Evolutionary conservation across 2,888 invertebrate species (phyloP).

Genomic region (Hydrotaea cyrtoneurina): DNA sequence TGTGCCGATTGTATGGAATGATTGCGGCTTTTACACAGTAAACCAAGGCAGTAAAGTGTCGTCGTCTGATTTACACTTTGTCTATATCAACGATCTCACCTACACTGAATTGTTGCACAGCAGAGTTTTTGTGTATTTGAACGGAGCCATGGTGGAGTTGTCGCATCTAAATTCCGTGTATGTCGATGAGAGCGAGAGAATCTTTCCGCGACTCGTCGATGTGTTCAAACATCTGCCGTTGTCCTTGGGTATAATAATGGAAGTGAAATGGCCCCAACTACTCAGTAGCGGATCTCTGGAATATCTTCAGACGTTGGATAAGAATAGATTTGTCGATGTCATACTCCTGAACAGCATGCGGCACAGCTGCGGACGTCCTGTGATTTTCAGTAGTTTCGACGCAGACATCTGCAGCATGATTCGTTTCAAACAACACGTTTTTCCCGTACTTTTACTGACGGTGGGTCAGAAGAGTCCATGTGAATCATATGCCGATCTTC

Average conservation of each 20-base stretch:
- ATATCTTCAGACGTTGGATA: constrained; percentile 89
- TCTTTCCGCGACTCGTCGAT: constrained; percentile 94
- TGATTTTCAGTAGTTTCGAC: constrained; percentile 96
- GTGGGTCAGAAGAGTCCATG: constrained; percentile 72
- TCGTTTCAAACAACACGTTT: constrained; percentile 95
- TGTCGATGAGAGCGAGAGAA: constrained; percentile 83
- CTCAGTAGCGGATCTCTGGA: constrained; percentile 91
- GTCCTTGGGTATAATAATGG: constrained; percentile 95
- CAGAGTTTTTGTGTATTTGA: constrained; percentile 89
- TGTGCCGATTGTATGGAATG: constrained; percentile 97
- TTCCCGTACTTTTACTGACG: constrained; percentile 93
- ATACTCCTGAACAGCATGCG: constrained; percentile 90
- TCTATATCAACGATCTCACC: constrained; percentile 95
- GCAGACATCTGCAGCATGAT: constrained; percentile 97
- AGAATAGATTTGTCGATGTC: constrained; percentile 94
- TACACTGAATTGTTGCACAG: constrained; percentile 93
- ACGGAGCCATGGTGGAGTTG: constrained; percentile 85
- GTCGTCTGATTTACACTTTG: constrained; percentile 90
- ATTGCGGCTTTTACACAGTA: constrained; percentile 88
- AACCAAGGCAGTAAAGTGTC: constrained; percentile 83
- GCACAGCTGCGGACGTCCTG: constrained; percentile 89
- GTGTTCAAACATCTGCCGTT: constrained; percentile 89
- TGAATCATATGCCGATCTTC: constrained; percentile 89
- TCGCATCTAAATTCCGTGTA: constrained; percentile 90
- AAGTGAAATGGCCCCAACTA: constrained; percentile 98